Percentiles rank a stretch among this genome's conserved stretches.
Evolutionary conservation across 2,888 invertebrate species (phyloP).

Genomic region (Antheraea assamensis): DNA sequence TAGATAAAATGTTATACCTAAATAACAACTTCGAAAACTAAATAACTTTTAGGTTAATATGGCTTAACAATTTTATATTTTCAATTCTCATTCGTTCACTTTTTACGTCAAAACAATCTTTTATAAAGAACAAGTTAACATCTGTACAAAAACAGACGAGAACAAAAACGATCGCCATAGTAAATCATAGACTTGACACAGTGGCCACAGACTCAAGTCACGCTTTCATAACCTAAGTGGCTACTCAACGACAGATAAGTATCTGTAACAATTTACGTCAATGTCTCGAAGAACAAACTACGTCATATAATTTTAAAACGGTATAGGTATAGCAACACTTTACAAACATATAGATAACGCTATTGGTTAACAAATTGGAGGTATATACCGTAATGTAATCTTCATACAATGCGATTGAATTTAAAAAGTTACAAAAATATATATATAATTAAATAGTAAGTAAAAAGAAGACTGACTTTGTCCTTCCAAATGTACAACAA

Average conservation of each 20-base stretch:
- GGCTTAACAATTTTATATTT: too few species aligned
- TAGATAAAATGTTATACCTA: too few species aligned
- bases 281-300: not conserved
- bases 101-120: not conserved
- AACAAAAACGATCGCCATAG: constrained; percentile 5
- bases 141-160: not conserved
- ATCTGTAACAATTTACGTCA: constrained; percentile 26
- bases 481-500: constrained; percentile 20
- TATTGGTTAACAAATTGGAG: constrained; percentile 20
- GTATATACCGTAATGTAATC: constrained; percentile 15
- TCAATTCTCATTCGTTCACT: too few species aligned
- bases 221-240: constrained; percentile 52
- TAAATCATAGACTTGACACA: constrained; percentile 27
- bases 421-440: not conserved
- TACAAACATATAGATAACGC: constrained; percentile 26
- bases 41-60: too few species aligned
- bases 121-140: not conserved
- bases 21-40: too few species aligned
- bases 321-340: constrained; percentile 20
- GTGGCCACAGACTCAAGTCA: constrained; percentile 40
- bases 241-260: constrained; percentile 26
- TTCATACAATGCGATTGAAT: not conserved
- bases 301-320: not conserved
- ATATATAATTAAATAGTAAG: not conserved
- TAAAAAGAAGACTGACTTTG: constrained; percentile 9